Percentiles rank a stretch among this genome's conserved stretches.
Evolutionary conservation across 2,797 vertebrate genomes (phyloP).

Genomic region (Manis crassicaudata): DNA sequence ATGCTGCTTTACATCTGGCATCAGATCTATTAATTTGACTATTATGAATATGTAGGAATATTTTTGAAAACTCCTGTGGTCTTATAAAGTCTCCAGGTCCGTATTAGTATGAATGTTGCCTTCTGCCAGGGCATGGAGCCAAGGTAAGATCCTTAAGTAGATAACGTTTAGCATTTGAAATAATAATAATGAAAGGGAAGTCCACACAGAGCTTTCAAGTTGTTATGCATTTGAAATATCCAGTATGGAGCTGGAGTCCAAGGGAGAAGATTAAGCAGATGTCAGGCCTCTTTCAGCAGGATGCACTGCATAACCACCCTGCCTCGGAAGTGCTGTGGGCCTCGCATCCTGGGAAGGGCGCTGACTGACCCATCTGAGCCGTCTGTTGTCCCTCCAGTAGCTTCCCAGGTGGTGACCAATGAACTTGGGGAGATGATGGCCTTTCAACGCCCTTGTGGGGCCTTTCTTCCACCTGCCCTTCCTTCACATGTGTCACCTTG

Average conservation of each 20-base stretch:
- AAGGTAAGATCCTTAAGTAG: constrained; percentile 77
- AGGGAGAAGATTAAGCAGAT: constrained; percentile 56
- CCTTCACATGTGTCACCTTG: constrained; percentile 39
- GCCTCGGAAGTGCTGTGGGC: constrained; percentile 37
- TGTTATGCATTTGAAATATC: constrained; percentile 69
- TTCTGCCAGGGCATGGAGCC: constrained; percentile 79
- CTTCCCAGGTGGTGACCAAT: constrained; percentile 48
- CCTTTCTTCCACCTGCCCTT: constrained; percentile 38
- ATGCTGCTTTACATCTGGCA: constrained; percentile 75
- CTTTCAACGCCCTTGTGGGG: not conserved
- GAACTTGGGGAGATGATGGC: constrained; percentile 18
- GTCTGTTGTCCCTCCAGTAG: constrained; percentile 62
- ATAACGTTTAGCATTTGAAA: constrained; percentile 78
- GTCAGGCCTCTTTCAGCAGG: constrained; percentile 64
- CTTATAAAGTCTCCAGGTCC: constrained; percentile 80
- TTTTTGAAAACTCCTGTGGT: constrained; percentile 79
- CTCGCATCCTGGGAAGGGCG: constrained; percentile 51
- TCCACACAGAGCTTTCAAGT: constrained; percentile 65
- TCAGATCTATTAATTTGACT: constrained; percentile 74
- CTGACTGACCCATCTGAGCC: constrained; percentile 58
- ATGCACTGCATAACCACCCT: constrained; percentile 37
- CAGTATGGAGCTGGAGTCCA: constrained; percentile 49
- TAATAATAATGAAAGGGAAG: constrained; percentile 72
- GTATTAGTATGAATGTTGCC: constrained; percentile 76
- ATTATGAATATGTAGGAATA: constrained; percentile 78